Percentiles rank a stretch among this genome's conserved stretches.
These are phyloP conservation scores for Thymallus thymallus DNA, from an alignment of 2,113 vertebrate genomes.

Conservation along the genomic window DNA sequence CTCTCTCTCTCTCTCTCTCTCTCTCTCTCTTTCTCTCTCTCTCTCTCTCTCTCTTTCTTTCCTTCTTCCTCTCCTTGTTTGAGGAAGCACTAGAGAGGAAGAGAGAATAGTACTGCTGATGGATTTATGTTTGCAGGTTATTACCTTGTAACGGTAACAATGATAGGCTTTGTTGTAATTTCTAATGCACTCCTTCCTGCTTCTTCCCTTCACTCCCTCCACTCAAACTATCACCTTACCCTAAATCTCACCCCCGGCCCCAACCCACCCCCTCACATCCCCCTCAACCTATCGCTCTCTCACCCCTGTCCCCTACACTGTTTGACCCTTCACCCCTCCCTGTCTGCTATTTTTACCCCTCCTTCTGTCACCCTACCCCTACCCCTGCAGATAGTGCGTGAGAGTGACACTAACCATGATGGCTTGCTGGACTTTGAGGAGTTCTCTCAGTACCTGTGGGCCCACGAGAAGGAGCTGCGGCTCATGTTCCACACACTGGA, in stretches of 20 bases:
- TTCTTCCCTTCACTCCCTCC: background rate
- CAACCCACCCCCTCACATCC: background rate
- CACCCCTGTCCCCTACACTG: background rate
- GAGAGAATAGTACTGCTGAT: constrained; percentile 1
- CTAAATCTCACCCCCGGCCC: background rate
- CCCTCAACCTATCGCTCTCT: background rate
- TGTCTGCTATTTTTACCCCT: no score
- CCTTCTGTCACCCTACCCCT: background rate
- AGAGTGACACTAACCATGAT: constrained; percentile 73
- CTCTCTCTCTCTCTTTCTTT: constrained; percentile 42
- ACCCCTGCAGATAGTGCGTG: constrained; percentile 71
- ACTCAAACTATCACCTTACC: background rate
- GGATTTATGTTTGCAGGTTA: background rate
- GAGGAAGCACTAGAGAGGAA: background rate
- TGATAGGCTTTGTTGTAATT: background rate
- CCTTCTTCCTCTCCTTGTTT: no score
- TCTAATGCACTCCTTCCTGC: background rate
- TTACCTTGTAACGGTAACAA: background rate
- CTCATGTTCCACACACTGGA: constrained; percentile 85
- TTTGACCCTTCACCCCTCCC: constrained; percentile 4
- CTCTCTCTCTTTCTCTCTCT: background rate
- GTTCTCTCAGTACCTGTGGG: constrained; percentile 79
- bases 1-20: background rate
- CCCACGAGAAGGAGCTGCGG: constrained; percentile 80
- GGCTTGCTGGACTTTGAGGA: constrained; percentile 84